Percentiles rank a stretch among this genome's conserved stretches.
Evolutionary conservation across 2,888 invertebrate genomes (phyloP).

Genomic region (Sisyra terminalis): DNA sequence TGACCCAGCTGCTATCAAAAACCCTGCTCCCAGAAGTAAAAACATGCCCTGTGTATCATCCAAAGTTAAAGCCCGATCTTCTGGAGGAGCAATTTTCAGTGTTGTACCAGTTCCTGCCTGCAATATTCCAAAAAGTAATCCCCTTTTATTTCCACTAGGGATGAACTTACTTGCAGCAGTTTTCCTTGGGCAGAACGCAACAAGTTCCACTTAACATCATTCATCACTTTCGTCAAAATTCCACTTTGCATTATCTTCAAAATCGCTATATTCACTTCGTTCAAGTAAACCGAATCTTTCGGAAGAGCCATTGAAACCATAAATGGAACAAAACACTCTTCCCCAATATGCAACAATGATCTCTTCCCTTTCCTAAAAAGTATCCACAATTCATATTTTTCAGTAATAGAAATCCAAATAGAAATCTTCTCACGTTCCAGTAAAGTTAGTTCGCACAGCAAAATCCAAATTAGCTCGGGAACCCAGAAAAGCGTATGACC

Average conservation of each 20-base stretch:
- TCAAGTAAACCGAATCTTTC: slow-evolving; percentile 43
- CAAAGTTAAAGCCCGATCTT: slow-evolving; percentile 57
- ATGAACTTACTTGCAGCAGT: slow-evolving; percentile 37
- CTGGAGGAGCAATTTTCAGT: slow-evolving; percentile 30
- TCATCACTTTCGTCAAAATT: slow-evolving; percentile 42
- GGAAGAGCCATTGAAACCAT: slow-evolving; percentile 49
- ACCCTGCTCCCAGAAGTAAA: slow-evolving; percentile 51
- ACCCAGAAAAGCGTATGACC: slow-evolving; percentile 63
- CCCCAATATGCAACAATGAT: slow-evolving; percentile 50
- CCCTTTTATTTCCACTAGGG: neutral
- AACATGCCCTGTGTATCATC: slow-evolving; percentile 77
- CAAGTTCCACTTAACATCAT: slow-evolving; percentile 57
- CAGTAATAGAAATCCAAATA: neutral
- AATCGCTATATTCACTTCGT: slow-evolving; percentile 41
- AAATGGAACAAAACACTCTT: slow-evolving; percentile 59
- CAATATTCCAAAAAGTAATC: slow-evolving; percentile 3
- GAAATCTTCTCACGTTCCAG: slow-evolving; percentile 33
- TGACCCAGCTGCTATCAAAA: slow-evolving; percentile 41
- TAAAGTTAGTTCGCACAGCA: slow-evolving; percentile 53
- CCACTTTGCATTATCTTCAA: slow-evolving; percentile 48
- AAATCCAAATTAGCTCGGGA: slow-evolving; percentile 56
- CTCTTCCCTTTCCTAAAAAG: slow-evolving; percentile 27
- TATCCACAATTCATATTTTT: neutral
- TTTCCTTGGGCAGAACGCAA: slow-evolving; percentile 43
- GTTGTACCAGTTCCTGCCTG: slow-evolving; percentile 29